phyloP scores from a whole-genome alignment of 1,140 invertebrate genomes.

The Lepidurus packardi region DNA sequence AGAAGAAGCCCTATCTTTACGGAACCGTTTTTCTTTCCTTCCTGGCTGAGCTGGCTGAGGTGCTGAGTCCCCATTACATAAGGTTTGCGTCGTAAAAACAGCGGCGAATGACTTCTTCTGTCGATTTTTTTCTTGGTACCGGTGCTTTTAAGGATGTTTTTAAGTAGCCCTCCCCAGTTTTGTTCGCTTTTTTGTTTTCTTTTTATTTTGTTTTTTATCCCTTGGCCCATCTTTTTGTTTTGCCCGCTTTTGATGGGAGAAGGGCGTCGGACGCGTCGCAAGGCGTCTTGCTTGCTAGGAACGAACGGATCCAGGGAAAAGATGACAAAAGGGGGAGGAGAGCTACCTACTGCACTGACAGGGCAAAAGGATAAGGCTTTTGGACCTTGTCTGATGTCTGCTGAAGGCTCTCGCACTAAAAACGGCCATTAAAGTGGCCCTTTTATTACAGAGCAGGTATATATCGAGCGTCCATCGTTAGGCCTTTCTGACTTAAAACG shows the following conservation, averaged over 20 bases:
- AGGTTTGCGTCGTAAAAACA: conserved; percentile 15
- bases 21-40: conserved; percentile 12
- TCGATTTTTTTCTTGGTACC: neutral
- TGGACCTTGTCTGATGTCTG: conserved; percentile 11
- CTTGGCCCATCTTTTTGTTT: neutral
- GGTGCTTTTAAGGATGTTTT: conserved; percentile 22
- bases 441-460: conserved; percentile 22
- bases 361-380: conserved; percentile 6
- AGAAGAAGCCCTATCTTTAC: conserved; percentile 14
- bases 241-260: neutral
- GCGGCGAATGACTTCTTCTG: conserved; percentile 16
- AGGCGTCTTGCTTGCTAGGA: neutral
- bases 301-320: conserved; percentile 2
- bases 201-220: neutral
- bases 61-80: conserved; percentile 2
- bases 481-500: conserved; percentile 19
- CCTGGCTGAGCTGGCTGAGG: neutral
- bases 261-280: conserved; percentile 15
- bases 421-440: conserved; percentile 20
- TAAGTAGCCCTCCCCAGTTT: conserved; percentile 19
- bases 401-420: conserved; percentile 11
- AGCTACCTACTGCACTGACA: conserved; percentile 14
- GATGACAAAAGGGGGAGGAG: conserved; percentile 11
- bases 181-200: conserved; percentile 23
- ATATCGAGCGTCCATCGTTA: conserved; percentile 18